Conservation (phyloP, 2,113 vertebrate species). For the Leptosomus discolor region DNA sequence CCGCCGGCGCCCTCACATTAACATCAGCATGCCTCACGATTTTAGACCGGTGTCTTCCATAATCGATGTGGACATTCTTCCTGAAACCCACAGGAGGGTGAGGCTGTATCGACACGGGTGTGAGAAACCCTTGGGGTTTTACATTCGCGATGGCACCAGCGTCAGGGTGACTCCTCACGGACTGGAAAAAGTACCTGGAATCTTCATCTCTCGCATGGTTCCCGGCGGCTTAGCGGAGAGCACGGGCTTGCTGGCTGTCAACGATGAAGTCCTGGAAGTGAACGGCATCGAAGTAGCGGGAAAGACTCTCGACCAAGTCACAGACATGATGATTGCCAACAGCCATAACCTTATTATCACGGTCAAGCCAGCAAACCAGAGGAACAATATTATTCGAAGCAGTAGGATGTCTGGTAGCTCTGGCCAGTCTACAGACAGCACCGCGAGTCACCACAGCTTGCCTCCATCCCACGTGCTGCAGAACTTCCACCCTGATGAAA, state of each 20-base stretch:
- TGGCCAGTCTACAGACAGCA: conserved; percentile 89
- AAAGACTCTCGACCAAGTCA: conserved; percentile 96
- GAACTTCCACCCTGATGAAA: conserved; percentile 86
- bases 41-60: conserved; percentile 97
- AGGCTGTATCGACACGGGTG: conserved; percentile 92
- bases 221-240: conserved; percentile 94
- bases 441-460: conserved; percentile 82
- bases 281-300: conserved; percentile 97
- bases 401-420: conserved; percentile 90
- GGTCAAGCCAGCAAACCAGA: conserved; percentile 96
- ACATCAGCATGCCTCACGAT: conserved; percentile 93
- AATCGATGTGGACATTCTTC: conserved; percentile 97
- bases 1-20: conserved; percentile 89
- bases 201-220: conserved; percentile 97
- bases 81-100: conserved; percentile 92
- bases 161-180: conserved; percentile 93
- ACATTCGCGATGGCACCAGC: conserved; percentile 94
- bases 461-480: conserved; percentile 70
- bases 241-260: conserved; percentile 95
- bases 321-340: conserved; percentile 99
- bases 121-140: conserved; percentile 94
- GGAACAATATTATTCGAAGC: conserved; percentile 92
- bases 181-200: conserved; percentile 93
- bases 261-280: conserved; percentile 98
- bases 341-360: conserved; percentile 98